Percentiles rank a stretch among this genome's conserved stretches.
These are phyloP conservation scores for Onychostoma macrolepis DNA, from an alignment of 2,113 vertebrate species.

Conservation along the genomic window DNA sequence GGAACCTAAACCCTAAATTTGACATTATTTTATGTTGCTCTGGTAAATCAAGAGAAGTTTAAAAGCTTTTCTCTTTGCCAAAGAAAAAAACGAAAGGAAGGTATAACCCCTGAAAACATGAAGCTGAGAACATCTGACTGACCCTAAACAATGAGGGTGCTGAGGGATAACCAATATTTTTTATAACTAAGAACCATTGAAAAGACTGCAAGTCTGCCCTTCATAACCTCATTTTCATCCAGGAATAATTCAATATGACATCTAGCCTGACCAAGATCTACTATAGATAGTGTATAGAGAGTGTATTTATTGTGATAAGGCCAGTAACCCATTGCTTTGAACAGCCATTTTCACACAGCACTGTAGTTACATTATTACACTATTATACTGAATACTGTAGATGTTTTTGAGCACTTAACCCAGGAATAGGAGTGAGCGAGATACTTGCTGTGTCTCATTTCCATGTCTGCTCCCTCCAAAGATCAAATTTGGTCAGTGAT, in stretches of 20 bases:
- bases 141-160: background rate
- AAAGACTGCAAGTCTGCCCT: too few species aligned
- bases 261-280: background rate
- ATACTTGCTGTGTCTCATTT: background rate
- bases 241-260: too few species aligned
- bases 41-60: background rate
- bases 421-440: background rate
- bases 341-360: background rate
- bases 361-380: background rate
- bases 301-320: background rate
- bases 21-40: background rate
- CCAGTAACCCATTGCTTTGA: background rate
- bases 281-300: background rate
- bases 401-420: background rate
- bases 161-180: background rate
- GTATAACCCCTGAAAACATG: background rate
- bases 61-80: background rate
- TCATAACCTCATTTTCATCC: too few species aligned
- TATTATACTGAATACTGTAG: background rate
- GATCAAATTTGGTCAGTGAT: background rate
- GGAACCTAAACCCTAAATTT: background rate
- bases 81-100: background rate
- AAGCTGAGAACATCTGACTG: background rate
- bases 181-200: background rate
- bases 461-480: background rate